Conservation (phyloP, 2,888 invertebrate species). For the Schizaphis graminum region DNA sequence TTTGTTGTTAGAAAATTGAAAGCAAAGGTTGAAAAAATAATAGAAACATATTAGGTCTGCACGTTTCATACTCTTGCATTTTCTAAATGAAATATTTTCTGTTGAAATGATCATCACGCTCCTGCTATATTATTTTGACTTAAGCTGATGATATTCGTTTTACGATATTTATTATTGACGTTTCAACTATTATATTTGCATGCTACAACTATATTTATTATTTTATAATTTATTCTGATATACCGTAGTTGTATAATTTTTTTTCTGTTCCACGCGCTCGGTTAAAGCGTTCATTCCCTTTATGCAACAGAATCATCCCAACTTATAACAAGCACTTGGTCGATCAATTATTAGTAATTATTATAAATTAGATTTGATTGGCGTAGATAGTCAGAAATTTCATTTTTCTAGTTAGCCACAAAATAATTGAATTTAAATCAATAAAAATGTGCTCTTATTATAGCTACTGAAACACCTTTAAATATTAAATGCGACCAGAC, state of each 20-base stretch:
- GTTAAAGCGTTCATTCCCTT: background rate
- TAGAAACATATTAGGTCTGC: background rate
- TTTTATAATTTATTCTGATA: background rate
- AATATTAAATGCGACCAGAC: background rate
- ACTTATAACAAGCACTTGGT: background rate
- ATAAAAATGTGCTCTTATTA: background rate
- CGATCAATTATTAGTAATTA: background rate
- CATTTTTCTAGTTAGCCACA: background rate
- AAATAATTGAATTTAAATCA: background rate
- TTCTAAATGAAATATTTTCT: background rate
- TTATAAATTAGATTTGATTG: background rate
- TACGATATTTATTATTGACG: background rate
- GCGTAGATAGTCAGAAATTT: background rate
- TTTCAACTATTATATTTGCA: background rate
- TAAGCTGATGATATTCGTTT: background rate
- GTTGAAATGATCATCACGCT: background rate
- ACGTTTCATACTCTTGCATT: background rate
- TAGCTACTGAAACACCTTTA: background rate
- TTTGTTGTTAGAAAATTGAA: background rate
- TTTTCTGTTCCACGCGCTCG: background rate
- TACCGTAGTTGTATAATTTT: background rate
- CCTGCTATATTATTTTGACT: background rate
- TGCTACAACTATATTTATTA: background rate
- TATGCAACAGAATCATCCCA: background rate
- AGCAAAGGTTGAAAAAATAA: background rate